phyloP scores from a whole-genome alignment of 1,140 invertebrate species.

The Limonius californicus region DNA sequence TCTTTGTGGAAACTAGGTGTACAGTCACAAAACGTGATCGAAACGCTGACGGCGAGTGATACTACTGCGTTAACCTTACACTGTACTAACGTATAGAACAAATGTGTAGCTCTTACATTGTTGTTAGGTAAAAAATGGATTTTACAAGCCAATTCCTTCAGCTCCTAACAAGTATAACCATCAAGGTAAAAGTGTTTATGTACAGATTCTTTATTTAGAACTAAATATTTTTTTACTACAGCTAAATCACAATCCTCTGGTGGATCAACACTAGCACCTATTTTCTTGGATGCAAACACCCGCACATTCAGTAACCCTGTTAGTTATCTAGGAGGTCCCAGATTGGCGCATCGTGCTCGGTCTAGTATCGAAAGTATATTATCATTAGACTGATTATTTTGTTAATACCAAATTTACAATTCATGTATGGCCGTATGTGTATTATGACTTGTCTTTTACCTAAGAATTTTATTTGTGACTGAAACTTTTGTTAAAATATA shows the following conservation, averaged over 20 bases:
- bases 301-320: slow-evolving; percentile 66
- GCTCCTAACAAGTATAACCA: not conserved
- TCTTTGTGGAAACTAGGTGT: too few species aligned
- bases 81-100: too few species aligned
- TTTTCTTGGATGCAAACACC: slow-evolving; percentile 53
- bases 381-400: slow-evolving; percentile 57
- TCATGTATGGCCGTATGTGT: too few species aligned
- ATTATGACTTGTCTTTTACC: not conserved
- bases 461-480: not conserved
- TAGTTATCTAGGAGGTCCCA: slow-evolving; percentile 66
- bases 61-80: too few species aligned
- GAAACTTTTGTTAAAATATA: not conserved
- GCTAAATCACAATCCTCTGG: slow-evolving; percentile 15
- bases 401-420: not conserved
- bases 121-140: slow-evolving; percentile 8
- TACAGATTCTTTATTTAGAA: too few species aligned
- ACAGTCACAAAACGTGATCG: too few species aligned
- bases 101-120: not conserved
- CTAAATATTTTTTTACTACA: slow-evolving; percentile 19
- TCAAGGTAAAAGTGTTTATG: too few species aligned
- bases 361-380: slow-evolving; percentile 66
- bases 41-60: too few species aligned
- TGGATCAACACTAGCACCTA: slow-evolving; percentile 39
- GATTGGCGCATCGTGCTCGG: slow-evolving; percentile 52
- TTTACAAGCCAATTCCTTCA: not conserved